These are phyloP conservation scores for Cryptocephalus moraei DNA, from an alignment of 2,888 invertebrate species.

Conservation along the genomic window DNA sequence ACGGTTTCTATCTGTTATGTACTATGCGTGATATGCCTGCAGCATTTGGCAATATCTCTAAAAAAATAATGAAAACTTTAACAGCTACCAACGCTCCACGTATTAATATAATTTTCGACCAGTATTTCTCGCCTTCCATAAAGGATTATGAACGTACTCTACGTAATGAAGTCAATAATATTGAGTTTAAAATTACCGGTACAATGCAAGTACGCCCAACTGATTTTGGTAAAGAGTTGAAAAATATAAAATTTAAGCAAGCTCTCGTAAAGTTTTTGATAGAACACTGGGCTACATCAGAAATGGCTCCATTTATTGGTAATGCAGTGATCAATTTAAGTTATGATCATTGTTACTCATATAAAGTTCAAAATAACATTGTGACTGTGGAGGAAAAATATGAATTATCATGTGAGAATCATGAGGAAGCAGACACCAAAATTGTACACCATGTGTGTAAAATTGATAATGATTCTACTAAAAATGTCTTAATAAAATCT, in stretches of 20 bases:
- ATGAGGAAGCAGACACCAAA: constrained; percentile 12
- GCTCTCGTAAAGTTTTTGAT: constrained; percentile 12
- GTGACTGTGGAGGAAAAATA: constrained; percentile 2
- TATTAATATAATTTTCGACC: constrained; percentile 18
- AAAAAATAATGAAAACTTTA: constrained; percentile 13
- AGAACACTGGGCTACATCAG: constrained; percentile 5
- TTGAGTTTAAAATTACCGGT: constrained; percentile 5
- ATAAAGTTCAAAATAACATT: constrained; percentile 5
- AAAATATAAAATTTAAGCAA: constrained; percentile 13
- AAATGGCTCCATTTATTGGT: constrained; percentile 8
- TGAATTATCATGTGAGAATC: constrained; percentile 4
- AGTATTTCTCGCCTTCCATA: constrained; percentile 10
- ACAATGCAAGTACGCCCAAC: constrained; percentile 4
- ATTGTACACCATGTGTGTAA: constrained; percentile 7
- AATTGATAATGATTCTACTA: constrained; percentile 4
- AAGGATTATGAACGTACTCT: constrained; percentile 5
- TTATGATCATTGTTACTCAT: constrained; percentile 11
- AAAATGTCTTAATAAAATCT: constrained; percentile 7
- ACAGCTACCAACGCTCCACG: constrained; percentile 12
- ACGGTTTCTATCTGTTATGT: constrained; percentile 22
- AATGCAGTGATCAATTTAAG: constrained; percentile 8
- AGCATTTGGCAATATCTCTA: constrained; percentile 16
- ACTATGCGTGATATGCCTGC: constrained; percentile 15
- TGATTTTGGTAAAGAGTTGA: constrained; percentile 7
- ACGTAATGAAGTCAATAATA: constrained; percentile 3